Percentiles rank a stretch among this genome's conserved stretches.
Evolutionary conservation across 2,888 invertebrate genomes (phyloP).

Genomic region (Petrolisthes manimaculis): DNA sequence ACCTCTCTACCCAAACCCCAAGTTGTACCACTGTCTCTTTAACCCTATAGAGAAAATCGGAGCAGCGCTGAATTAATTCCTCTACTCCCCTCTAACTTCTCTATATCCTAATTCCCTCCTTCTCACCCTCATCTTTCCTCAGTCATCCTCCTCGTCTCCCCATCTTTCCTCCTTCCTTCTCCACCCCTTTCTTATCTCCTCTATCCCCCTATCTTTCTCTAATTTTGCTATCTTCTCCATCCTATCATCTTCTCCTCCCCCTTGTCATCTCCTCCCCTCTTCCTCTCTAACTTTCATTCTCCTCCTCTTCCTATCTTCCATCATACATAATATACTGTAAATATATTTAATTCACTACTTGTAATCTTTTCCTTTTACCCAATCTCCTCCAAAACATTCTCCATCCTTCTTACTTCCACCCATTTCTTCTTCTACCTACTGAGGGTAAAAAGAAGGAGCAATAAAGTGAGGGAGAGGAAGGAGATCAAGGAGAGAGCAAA

Average conservation of each 20-base stretch:
- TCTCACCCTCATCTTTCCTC: not conserved
- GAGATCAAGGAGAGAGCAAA: no score
- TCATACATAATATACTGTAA: not conserved
- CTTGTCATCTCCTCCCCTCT: not conserved
- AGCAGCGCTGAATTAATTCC: conserved; percentile 22
- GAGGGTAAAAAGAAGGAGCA: no score
- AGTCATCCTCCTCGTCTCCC: not conserved
- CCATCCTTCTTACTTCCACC: not conserved
- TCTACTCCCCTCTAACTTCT: not conserved
- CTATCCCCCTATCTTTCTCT: not conserved
- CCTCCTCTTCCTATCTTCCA: not conserved
- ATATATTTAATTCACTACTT: not conserved
- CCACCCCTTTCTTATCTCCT: not conserved
- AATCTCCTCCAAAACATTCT: not conserved
- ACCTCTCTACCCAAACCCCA: not conserved
- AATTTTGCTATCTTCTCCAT: not conserved
- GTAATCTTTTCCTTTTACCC: not conserved
- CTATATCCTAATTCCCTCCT: not conserved
- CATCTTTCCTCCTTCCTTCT: not conserved
- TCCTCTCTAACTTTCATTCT: no score
- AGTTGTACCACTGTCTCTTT: conserved; percentile 23
- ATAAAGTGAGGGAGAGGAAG: no score
- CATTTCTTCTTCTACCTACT: not conserved
- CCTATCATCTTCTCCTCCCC: not conserved
- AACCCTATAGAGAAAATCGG: conserved; percentile 29